Evolutionary conservation across 1,140 invertebrate species (phyloP).

Genomic region (Leptinotarsa lineolata): DNA sequence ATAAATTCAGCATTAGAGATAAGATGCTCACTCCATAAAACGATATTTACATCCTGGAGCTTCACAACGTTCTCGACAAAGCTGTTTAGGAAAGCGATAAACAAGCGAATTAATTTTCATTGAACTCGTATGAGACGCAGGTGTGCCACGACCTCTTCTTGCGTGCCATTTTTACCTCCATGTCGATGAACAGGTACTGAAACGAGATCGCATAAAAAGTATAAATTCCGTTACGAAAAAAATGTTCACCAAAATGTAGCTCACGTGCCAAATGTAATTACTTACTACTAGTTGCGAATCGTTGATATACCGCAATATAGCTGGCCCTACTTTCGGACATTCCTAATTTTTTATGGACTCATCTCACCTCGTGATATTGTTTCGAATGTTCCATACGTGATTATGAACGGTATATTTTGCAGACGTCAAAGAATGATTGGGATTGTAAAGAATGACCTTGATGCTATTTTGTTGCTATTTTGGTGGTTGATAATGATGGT

Average conservation of each 20-base stretch:
- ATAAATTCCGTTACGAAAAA: constrained; percentile 1
- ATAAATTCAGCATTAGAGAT: too few relatives aligned
- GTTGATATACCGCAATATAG: background rate
- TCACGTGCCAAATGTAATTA: constrained; percentile 20
- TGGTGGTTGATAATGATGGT: too few relatives aligned
- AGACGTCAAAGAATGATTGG: too few relatives aligned
- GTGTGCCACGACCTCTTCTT: constrained; percentile 5
- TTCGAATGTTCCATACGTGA: too few relatives aligned
- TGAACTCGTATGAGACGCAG: background rate
- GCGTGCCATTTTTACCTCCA: constrained; percentile 7
- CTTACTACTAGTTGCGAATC: constrained; percentile 10
- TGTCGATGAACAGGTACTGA: constrained; percentile 18
- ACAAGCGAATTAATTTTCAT: background rate
- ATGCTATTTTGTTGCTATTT: too few relatives aligned
- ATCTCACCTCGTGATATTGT: too few relatives aligned
- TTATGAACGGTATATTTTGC: too few relatives aligned
- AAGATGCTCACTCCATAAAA: background rate
- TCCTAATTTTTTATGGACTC: background rate
- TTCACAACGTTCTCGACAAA: too few relatives aligned
- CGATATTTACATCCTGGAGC: background rate
- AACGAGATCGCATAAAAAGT: constrained; percentile 11
- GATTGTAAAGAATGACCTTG: too few relatives aligned
- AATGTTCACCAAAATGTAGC: constrained; percentile 12
- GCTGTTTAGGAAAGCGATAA: background rate
- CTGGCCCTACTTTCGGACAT: background rate